These are phyloP conservation scores for Oxyura jamaicensis DNA, from an alignment of 2,113 vertebrate species.

Conservation along the genomic window DNA sequence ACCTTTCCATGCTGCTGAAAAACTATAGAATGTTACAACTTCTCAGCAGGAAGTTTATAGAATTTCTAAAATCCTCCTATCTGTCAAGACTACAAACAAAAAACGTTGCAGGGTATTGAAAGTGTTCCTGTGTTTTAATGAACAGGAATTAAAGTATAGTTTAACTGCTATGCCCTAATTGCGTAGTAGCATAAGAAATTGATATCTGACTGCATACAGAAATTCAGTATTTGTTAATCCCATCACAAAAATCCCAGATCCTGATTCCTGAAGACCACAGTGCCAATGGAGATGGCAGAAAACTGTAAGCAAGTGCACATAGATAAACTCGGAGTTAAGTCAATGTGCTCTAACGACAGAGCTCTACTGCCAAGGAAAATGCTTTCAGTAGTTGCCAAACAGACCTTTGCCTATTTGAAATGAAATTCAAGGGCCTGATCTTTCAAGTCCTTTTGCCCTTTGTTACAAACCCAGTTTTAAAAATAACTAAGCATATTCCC, in stretches of 20 bases:
- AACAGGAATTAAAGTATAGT: slow-evolving; percentile 20
- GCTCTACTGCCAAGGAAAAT: background rate
- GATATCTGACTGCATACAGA: background rate
- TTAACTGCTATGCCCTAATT: background rate
- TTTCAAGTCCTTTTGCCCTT: background rate
- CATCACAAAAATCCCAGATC: background rate
- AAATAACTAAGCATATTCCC: background rate
- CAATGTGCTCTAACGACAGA: background rate
- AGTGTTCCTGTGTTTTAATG: slow-evolving; percentile 31
- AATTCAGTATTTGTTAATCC: slow-evolving; percentile 11
- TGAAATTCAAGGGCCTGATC: background rate
- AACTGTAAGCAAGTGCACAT: background rate
- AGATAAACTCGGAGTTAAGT: background rate
- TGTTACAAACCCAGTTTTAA: background rate
- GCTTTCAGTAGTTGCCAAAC: background rate
- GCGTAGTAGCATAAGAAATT: background rate
- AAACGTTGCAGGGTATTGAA: background rate
- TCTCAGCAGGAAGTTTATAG: slow-evolving; percentile 44
- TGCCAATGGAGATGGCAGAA: background rate
- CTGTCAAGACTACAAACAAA: background rate
- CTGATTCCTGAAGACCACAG: background rate
- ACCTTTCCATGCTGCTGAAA: slow-evolving; percentile 18
- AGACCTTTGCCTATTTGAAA: background rate
- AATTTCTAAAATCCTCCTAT: slow-evolving; percentile 47
- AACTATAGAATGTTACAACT: slow-evolving; percentile 23